Percentiles rank a stretch among this genome's conserved stretches.
phyloP scores from a whole-genome alignment of 2,888 invertebrate genomes.

The Nemotelus nigrinus region DNA sequence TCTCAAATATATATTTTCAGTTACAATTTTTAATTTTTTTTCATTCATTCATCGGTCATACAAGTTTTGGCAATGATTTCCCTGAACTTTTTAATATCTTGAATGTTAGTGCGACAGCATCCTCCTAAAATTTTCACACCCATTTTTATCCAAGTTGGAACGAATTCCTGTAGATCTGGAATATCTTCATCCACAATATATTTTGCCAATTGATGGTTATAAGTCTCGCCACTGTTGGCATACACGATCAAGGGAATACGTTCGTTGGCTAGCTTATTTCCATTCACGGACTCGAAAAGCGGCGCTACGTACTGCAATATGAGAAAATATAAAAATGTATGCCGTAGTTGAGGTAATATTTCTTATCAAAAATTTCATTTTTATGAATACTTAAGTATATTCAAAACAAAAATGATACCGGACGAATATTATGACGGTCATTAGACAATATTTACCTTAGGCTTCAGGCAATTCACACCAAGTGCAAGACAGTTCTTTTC shows the following conservation, averaged over 20 bases:
- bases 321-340: no score
- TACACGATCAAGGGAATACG: slow-evolving; percentile 84
- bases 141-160: slow-evolving; percentile 81
- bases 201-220: slow-evolving; percentile 58
- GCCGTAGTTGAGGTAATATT: no score
- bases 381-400: no score
- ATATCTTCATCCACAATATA: slow-evolving; percentile 79
- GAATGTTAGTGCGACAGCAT: slow-evolving; percentile 87
- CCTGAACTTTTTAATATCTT: slow-evolving; percentile 71
- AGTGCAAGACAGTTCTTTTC: slow-evolving; percentile 78
- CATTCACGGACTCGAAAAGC: slow-evolving; percentile 70
- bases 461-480: slow-evolving; percentile 89
- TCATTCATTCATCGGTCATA: background rate
- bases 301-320: slow-evolving; percentile 67
- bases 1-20: no score
- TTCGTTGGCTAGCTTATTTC: slow-evolving; percentile 61
- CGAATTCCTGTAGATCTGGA: slow-evolving; percentile 76
- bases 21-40: background rate
- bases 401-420: background rate
- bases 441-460: slow-evolving; percentile 59
- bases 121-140: slow-evolving; percentile 90
- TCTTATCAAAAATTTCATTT: no score
- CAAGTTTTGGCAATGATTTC: background rate
- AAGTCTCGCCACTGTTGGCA: slow-evolving; percentile 83
- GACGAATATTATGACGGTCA: background rate